Base-by-base conservation (phyloP, 2,888 invertebrate genomes). In the Ctenicera cuprea region DNA sequence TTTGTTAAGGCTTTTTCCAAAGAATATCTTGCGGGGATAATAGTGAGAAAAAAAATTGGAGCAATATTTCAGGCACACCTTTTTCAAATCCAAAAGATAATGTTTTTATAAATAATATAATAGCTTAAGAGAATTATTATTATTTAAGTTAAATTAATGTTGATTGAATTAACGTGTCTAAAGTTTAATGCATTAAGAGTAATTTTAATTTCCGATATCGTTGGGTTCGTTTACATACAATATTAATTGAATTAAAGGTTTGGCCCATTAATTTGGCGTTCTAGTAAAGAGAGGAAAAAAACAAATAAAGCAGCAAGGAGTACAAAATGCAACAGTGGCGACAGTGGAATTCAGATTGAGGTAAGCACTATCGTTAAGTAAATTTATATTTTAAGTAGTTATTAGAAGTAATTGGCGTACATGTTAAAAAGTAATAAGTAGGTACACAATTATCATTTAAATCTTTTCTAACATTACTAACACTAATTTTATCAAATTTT, bases 291-390 rank as follows among this genome's bases (percentile, higher is more conserved):
- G 82, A 88, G 92, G 68, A 92, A 92, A 81, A 92, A 91, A 83
- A 86, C 89, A 73, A 91, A 90, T 78, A 93, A 93, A 85, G 91
- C 91, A 66, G 91, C 91, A 71, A 88, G 93, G 71, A 91, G 90
- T 80, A 91, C 92, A 78, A 93, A 93, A 85, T 93, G 93, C 86
- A 92, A 92, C 85, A 93, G 92, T 83, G 93, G 93, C 3, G 93
- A 93, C 85, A 93, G 92, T 75, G 93, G 93, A 76, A 93, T 93
- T 82, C 92, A 93, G 86, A 91, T 93, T 79, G 92, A 92, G 88
- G 87, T 87, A 82, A 82, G 70, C 71, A 45, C 76, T 54, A 38
- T 33, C 74, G 79, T 57, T 50, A 61, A 18, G 20, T 52, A 11
- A 2, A 1, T 20, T 41, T 26, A 26, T 62, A 26, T 33, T 26